Evolutionary conservation across 2,888 invertebrate genomes (phyloP), one percentile per base, ranked within the genome.

Genomic region (Dynastes maya): DNA sequence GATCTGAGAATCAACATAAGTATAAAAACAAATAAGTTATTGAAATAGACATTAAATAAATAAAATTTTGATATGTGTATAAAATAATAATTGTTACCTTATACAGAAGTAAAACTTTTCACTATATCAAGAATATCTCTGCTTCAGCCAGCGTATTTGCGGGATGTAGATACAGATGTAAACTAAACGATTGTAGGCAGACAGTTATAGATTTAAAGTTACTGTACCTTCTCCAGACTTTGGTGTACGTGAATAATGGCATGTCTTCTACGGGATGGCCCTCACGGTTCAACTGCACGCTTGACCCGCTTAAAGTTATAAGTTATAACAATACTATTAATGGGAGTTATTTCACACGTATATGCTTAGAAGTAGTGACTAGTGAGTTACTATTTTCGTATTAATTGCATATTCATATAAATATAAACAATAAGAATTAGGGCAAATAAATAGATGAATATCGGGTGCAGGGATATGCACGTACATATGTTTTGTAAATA

Each of bases 241-340:
- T 71, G 71, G 77, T 71, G 71, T 77, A 77, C 77, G 77, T 77
- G 77, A 71, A 77, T 45, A 77, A 63, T 64, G 13, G 71, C 77
- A 77, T 77, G 77, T 71, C 65, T 76, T 55, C 65, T 22, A 37
- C 51, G 65, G 32, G 64, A 40, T n/a, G 76, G 64, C 76, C 76
- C 65, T 65, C 64, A 65, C 53, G 37, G 40, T 71, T 55, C 22
- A n/a, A 29, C 32, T 27, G 70, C 29, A 58, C 22, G 55, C 58
- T 71, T 71, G 71, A 71, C 71, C 71, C 16, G 71, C n/a, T 71
- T 55, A 55, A 37, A 70, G 37, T 65, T 13, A 51, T 51, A 51
- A 55, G n/a, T 55, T 55, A 55, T 16, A 55, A 16, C 55, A 55
- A n/a, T 22, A 65, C 13, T 40, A 32, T 6, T n/a, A 45, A 11